Percentiles rank a stretch among this genome's conserved stretches.
Evolutionary conservation across 2,797 vertebrate genomes (phyloP).

Genomic region (Etheostoma nigrum): DNA sequence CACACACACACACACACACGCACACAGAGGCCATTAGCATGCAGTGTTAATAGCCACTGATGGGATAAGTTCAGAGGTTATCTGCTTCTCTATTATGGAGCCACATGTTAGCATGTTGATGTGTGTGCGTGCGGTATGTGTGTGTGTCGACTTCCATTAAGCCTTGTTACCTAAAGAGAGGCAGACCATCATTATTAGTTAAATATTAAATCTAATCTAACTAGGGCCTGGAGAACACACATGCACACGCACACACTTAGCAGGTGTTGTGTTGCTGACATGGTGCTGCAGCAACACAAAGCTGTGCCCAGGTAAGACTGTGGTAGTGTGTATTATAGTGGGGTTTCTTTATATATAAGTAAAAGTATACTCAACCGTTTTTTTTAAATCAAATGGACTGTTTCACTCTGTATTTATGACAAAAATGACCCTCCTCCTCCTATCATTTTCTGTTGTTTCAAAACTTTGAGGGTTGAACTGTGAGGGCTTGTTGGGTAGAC

Average conservation of each 20-base stretch:
- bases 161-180: constrained; percentile 1
- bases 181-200: background rate
- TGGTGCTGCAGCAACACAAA: background rate
- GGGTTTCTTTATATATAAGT: background rate
- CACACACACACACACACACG: background rate
- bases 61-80: constrained; percentile 32
- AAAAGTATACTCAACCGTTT: too few species aligned
- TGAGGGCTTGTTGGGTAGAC: background rate
- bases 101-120: background rate
- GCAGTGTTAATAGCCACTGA: constrained; percentile 42
- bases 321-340: background rate
- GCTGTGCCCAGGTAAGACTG: background rate
- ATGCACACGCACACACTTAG: background rate
- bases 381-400: background rate
- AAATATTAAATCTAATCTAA: background rate
- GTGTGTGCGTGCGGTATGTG: constrained; percentile 13
- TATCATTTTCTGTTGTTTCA: background rate
- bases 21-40: constrained; percentile 28
- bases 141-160: background rate
- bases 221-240: background rate
- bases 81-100: constrained; percentile 19
- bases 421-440: background rate
- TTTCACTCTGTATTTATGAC: background rate
- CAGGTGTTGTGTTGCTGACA: constrained; percentile 15
- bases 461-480: background rate